These are phyloP conservation scores for Ptiloglossa arizonensis DNA, from an alignment of 1,140 invertebrate genomes.

Conservation along the genomic window DNA sequence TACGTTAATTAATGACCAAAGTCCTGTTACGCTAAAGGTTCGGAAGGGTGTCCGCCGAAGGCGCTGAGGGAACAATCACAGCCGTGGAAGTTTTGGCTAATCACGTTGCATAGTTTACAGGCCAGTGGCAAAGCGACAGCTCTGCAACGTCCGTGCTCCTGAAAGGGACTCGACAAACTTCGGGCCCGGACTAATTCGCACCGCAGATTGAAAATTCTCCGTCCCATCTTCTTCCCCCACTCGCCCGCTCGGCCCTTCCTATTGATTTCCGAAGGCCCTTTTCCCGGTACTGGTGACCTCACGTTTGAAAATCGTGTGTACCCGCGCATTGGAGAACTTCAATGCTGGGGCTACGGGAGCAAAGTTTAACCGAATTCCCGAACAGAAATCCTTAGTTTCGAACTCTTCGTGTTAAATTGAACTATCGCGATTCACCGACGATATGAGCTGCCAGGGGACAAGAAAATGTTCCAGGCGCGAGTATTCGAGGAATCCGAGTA, in stretches of 20 bases:
- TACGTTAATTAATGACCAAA: conserved; percentile 35
- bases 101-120: conserved; percentile 48
- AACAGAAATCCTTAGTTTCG: neutral
- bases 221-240: too few species aligned
- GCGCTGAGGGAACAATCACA: conserved; percentile 38
- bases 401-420: neutral
- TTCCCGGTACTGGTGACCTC: neutral
- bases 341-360: neutral
- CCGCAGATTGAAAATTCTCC: conserved; percentile 16
- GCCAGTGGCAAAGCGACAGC: conserved; percentile 18
- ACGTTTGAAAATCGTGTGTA: neutral
- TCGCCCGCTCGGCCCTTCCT: too few species aligned
- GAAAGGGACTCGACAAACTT: conserved; percentile 10
- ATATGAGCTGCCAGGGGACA: too few species aligned
- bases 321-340: neutral
- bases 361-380: neutral
- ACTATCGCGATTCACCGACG: neutral
- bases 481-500: neutral
- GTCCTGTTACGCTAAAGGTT: neutral
- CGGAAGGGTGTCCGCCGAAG: neutral
- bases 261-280: neutral
- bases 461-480: too few species aligned
- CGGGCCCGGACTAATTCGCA: neutral
- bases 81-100: conserved; percentile 34
- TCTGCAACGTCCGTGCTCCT: neutral